These are phyloP conservation scores for Pristiophorus japonicus DNA, from an alignment of 2,113 vertebrate species.

Conservation along the genomic window DNA sequence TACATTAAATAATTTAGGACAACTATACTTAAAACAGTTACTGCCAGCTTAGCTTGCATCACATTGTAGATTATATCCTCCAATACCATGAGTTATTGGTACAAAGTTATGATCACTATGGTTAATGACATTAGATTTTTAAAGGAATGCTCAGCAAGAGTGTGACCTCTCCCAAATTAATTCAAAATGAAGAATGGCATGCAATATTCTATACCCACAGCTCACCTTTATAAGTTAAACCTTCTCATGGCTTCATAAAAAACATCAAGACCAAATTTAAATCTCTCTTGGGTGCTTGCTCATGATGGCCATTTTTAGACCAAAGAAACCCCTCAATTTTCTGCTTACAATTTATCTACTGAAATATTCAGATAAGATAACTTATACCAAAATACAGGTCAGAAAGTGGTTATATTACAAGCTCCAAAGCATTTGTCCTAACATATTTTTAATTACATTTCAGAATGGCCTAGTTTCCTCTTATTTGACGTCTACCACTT, in stretches of 20 bases:
- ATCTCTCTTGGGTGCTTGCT: background rate
- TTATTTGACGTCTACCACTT: background rate
- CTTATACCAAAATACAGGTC: background rate
- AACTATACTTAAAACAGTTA: background rate
- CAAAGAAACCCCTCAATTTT: background rate
- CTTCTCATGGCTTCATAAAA: background rate
- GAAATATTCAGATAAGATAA: background rate
- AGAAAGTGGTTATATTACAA: background rate
- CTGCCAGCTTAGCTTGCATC: background rate
- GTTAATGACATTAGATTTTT: background rate
- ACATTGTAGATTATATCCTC: background rate
- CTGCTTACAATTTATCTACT: background rate
- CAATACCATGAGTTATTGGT: no score
- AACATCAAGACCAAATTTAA: background rate
- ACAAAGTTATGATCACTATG: background rate
- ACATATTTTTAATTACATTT: background rate
- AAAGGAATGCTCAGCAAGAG: no score
- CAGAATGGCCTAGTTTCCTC: background rate
- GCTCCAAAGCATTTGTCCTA: background rate
- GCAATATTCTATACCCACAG: background rate
- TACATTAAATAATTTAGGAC: background rate
- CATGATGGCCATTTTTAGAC: background rate
- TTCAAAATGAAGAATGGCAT: background rate
- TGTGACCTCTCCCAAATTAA: background rate
- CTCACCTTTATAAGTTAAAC: background rate